Percentiles rank a stretch among this genome's conserved stretches.
Conservation (phyloP, 2,113 vertebrate genomes). For the Xiphias gladius region DNA sequence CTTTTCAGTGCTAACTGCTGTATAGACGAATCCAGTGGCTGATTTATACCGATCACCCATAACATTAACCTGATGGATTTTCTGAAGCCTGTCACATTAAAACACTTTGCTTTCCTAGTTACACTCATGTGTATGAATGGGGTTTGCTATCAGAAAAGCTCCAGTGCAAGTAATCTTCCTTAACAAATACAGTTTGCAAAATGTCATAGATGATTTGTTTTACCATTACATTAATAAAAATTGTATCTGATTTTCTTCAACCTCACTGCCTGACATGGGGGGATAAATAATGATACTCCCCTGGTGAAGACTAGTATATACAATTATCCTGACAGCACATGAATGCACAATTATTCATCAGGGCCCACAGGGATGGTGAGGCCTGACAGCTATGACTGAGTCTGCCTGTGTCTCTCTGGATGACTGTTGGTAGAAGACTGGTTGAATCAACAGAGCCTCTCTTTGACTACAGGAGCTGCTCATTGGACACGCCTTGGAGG, state of each 20-base stretch:
- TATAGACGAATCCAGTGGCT: too few species aligned
- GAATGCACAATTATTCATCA: conserved; percentile 34
- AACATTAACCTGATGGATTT: background rate
- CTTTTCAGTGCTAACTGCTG: too few species aligned
- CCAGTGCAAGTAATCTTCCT: background rate
- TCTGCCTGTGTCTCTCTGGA: conserved; percentile 35
- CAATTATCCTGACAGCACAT: conserved; percentile 30
- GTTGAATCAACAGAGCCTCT: conserved; percentile 72
- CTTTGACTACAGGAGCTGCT: conserved; percentile 47
- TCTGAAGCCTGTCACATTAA: background rate
- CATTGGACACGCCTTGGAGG: conserved; percentile 55
- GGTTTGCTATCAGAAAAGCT: background rate
- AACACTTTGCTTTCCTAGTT: too few species aligned
- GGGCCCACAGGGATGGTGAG: background rate
- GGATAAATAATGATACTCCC: background rate
- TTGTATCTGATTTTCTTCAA: background rate
- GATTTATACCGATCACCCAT: too few species aligned
- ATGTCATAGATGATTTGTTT: background rate
- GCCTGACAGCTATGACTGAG: conserved; percentile 43
- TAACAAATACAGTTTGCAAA: background rate
- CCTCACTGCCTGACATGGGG: background rate
- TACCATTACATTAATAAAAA: background rate
- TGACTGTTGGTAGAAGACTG: conserved; percentile 61
- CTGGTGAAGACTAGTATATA: conserved; percentile 5
- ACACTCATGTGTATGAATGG: background rate